Percentiles rank a stretch among this genome's conserved stretches.
phyloP scores from a whole-genome alignment of 2,113 vertebrate species.

The Pituophis catenifer region DNA sequence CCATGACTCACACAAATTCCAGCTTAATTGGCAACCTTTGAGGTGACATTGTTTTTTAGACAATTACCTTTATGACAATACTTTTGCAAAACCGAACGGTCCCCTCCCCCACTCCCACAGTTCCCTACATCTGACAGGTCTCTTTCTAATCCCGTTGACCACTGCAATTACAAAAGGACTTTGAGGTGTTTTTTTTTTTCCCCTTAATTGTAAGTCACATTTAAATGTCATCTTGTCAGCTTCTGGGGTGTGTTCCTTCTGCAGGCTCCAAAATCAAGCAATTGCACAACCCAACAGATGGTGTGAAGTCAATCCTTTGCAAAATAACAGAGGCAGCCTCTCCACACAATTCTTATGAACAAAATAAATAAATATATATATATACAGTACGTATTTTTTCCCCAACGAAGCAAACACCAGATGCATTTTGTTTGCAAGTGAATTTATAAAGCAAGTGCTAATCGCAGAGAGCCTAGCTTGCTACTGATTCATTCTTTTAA shows the following conservation, averaged over 20 bases:
- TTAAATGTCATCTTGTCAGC: constrained; percentile 53
- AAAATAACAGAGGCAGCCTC: constrained; percentile 77
- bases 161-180: constrained; percentile 55
- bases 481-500: constrained; percentile 30
- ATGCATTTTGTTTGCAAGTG: constrained; percentile 73
- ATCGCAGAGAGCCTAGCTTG: constrained; percentile 38
- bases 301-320: constrained; percentile 68
- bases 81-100: not conserved
- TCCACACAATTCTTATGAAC: constrained; percentile 71
- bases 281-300: constrained; percentile 69
- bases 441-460: constrained; percentile 67
- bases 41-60: not conserved
- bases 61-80: constrained; percentile 1
- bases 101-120: not conserved
- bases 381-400: constrained; percentile 16
- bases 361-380: constrained; percentile 45
- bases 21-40: constrained; percentile 17
- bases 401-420: constrained; percentile 58
- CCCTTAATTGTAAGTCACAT: constrained; percentile 59
- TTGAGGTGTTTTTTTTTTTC: constrained; percentile 43
- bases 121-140: constrained; percentile 27
- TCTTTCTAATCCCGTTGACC: constrained; percentile 47
- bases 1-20: not conserved
- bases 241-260: constrained; percentile 41
- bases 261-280: constrained; percentile 36